phyloP scores from a whole-genome alignment of 2,113 vertebrate species.

The Connochaetes taurinus region DNA sequence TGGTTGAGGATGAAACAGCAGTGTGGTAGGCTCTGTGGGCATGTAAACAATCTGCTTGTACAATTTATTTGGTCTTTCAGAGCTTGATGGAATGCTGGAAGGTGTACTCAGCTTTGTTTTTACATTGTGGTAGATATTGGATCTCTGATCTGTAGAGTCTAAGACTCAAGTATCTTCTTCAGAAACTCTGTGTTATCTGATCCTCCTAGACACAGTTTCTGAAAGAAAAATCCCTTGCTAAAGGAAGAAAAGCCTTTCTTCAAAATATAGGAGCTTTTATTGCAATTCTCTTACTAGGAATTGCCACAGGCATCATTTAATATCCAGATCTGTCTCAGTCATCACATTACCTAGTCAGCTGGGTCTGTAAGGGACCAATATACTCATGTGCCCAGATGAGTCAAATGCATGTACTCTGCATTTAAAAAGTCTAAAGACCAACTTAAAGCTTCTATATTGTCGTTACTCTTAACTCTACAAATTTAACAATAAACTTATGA shows the following conservation, averaged over 20 bases:
- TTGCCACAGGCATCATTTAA: neutral
- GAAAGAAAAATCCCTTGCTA: neutral
- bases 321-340: neutral
- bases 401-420: neutral
- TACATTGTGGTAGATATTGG: neutral
- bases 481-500: neutral
- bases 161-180: neutral
- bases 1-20: neutral
- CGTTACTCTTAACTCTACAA: neutral
- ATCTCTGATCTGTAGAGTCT: neutral
- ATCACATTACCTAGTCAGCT: neutral
- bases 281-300: neutral
- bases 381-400: neutral
- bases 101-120: neutral
- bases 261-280: neutral
- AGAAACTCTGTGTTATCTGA: neutral
- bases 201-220: neutral
- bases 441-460: neutral
- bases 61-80: neutral
- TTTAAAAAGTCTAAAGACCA: neutral
- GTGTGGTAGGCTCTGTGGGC: neutral
- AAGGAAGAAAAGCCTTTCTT: neutral
- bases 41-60: neutral
- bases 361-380: neutral
- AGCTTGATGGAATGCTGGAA: neutral